Evolutionary conservation across 1,140 invertebrate genomes (phyloP).

Genomic region (Aporrectodea caliginosa): DNA sequence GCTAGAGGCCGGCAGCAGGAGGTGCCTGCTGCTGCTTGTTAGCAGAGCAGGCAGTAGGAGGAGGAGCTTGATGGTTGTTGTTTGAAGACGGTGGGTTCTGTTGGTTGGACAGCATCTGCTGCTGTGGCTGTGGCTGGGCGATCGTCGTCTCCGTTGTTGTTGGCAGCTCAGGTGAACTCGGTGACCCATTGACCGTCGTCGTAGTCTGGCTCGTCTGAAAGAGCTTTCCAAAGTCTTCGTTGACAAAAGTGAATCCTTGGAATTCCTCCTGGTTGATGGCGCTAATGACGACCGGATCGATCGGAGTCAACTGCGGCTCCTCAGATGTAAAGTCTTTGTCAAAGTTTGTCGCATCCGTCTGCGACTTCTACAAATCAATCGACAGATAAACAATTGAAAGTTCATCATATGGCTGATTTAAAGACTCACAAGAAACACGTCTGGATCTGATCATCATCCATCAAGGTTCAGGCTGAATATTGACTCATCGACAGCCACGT

Average conservation of each 20-base stretch:
- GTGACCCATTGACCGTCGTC: background rate
- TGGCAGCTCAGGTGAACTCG: background rate
- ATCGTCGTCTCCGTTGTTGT: background rate
- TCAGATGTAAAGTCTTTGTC: slow-evolving; percentile 58
- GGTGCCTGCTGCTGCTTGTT: background rate
- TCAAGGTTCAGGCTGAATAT: no score
- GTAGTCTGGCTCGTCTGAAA: background rate
- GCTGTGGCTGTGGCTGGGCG: no score
- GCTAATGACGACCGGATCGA: slow-evolving; percentile 80
- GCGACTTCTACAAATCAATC: background rate
- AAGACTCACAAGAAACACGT: no score
- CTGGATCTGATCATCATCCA: no score
- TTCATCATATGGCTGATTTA: no score
- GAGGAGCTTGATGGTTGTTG: no score
- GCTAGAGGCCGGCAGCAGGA: background rate
- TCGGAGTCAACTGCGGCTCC: slow-evolving; percentile 89
- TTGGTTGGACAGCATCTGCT: no score
- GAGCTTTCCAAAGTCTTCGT: slow-evolving; percentile 68
- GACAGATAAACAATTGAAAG: no score
- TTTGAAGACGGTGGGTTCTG: no score
- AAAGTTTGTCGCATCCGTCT: background rate
- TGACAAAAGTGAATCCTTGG: slow-evolving; percentile 92
- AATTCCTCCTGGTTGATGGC: slow-evolving; percentile 97
- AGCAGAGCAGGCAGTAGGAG: no score
- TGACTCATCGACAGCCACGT: no score